phyloP scores from a whole-genome alignment of 1,140 invertebrate species.

The Aporrectodea caliginosa region DNA sequence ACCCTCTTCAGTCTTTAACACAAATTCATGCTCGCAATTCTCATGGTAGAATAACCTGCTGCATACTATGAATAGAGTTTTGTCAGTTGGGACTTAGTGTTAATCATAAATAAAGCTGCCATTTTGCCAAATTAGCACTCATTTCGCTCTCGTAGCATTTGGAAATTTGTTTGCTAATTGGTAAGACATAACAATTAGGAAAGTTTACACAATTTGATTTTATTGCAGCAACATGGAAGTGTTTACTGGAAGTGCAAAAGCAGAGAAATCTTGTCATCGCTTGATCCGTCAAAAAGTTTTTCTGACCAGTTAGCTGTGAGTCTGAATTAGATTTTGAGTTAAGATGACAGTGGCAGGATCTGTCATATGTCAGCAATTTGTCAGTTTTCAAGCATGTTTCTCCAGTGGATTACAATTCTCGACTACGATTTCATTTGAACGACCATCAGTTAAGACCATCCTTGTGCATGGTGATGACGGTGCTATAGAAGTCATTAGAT shows the following conservation, averaged over 20 bases:
- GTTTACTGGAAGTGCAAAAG: slow-evolving; percentile 85
- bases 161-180: not conserved
- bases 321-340: slow-evolving; percentile 15
- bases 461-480: not conserved
- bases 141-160: not conserved
- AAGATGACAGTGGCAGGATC: not conserved
- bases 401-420: not conserved
- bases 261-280: slow-evolving; percentile 61
- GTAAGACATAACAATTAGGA: not conserved
- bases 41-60: not conserved
- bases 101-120: not conserved
- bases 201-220: not conserved
- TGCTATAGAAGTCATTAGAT: not conserved
- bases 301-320: slow-evolving; percentile 70
- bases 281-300: slow-evolving; percentile 72
- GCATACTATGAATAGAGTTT: too few species aligned
- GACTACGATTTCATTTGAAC: not conserved
- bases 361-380: not conserved
- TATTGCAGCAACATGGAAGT: slow-evolving; percentile 84
- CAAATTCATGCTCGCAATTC: too few species aligned
- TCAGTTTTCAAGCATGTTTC: not conserved
- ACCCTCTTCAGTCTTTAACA: too few species aligned
- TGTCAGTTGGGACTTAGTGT: too few species aligned
- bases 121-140: not conserved
- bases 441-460: not conserved